Base-by-base conservation (phyloP, 1,140 invertebrate genomes). In the Liolophura sinensis region DNA sequence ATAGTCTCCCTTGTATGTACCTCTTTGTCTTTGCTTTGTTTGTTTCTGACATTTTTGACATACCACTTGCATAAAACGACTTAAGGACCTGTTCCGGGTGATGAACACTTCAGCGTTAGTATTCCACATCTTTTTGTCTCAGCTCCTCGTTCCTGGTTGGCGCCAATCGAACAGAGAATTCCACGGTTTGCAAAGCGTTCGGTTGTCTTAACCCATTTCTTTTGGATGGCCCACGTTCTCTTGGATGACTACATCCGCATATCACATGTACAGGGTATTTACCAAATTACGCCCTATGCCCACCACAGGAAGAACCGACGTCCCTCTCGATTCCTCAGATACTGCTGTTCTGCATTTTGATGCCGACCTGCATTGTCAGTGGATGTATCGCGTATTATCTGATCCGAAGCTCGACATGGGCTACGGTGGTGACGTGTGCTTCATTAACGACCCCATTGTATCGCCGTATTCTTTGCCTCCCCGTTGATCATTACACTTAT, bases 181-280 rank as follows among this genome's bases (percentile, higher is more conserved):
- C 62, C 7, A 54, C 62, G 0, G 57, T 84, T 3, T 88, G 87
- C 65, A 70, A 79, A 20, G 64, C 73, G 0, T 73, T 91, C 87
- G 93, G 92, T n/a, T 58, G 89, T 92, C 60, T 84, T 89, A 69
- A 93, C 94, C 87, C 94, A 97, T 81, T 96, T 94, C 87, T 91
- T 93, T 82, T 95, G 95, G 85, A 86, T 97, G 78, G 90, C 93
- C n/a, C 24, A 92, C 94, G 56, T 96, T 97, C 87, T 95, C 95
- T 82, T 96, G 94, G 94, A 91, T 97, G 69, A 95, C 93, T 85
- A 93, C 93, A 50, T 96, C 97, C 92, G 94, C 94, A 3, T 68
- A 69, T 60, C 71, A 78, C 62, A 76, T 76, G 74, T 73, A 67
- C 48, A 59, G 63, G 9, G 95, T 93, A 3, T 86, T 87, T 67